Evolutionary conservation across 2,113 vertebrate species (phyloP), one percentile per base, ranked within the genome.

Genomic region (Phoxinus phoxinus): DNA sequence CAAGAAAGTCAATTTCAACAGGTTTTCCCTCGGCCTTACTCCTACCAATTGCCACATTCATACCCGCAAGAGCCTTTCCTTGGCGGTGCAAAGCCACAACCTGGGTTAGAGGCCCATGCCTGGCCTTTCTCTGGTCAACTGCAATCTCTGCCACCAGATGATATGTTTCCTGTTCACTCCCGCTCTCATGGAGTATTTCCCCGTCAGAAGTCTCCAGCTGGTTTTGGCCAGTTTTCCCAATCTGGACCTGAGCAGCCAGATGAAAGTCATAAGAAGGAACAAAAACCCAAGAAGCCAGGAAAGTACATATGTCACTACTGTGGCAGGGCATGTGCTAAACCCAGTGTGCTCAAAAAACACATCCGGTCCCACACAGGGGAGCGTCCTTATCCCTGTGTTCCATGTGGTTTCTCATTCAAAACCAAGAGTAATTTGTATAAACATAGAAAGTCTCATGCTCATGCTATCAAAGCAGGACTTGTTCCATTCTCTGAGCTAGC

Each of bases 341-440:
- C 98, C 81, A 99, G 98, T 1, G 98, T 99, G 87, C 95, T 99
- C 90, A 99, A 99, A 92, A 99, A 99, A 89, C 98, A 99, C 94
- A 99, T 99, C 92, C 95, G 98, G 75, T 99, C 98, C 21, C 98
- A 99, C 58, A 99, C 98, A 0, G 98, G 98, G 25, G 98, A 99
- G 88, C 94, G 98, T 85, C 98, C 98, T 0, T 99, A 99, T 80
- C 98, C 98, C 11, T 99, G 98, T 88, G 94, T 96, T 85, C 98
- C 98, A 61, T 99, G 98, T 87, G 98, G 98, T 84, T 99, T 99
- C 90, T 99, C 98, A 69, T 99, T 99, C 91, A 99, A 99, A 94
- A 99, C 98, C 0, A 99, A 99, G 94, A 99, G 98, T 93, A 99
- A 99, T 93, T 95, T 99, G 89, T 99, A 99, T 93, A 99, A 99